Base-by-base conservation (phyloP, 1,140 invertebrate genomes). In the Tetramorium parvispinum region DNA sequence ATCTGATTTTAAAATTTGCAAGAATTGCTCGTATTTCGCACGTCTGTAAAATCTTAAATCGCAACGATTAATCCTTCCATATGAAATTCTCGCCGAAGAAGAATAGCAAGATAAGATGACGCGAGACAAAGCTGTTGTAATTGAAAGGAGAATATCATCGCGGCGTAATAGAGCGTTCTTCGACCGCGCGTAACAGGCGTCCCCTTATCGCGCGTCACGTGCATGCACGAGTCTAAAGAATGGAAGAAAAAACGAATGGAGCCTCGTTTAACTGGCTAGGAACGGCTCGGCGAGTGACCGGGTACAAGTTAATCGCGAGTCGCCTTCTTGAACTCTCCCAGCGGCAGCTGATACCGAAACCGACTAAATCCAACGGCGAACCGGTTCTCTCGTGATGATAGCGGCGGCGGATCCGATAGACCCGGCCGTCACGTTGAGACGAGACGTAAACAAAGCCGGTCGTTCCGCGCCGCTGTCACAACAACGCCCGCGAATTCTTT, bases 251-350 rank as follows among this genome's bases (percentile, higher is more conserved):
- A 27, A 3, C 81, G 87, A 11, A 70, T 57, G 27, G 21, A n/a
- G 51, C 59, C 49, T 61, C 49, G 43, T 85, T 79, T 88, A 88
- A 91, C 88, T 85, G 88, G 71, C 65, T 88, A 65, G 49, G 66
- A 76, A 89, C 61, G 21, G 55, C 63, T 79, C 53, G 76, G 65
- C 65, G 63, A 51, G n/a, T 65, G 88, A 88, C 68, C 59, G 46
- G n/a, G 65, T 63, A 68, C 51, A 49, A 79, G 79, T 85, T 90
- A 92, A 93, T 93, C 92, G 78, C 75, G 46, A 70, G 53, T 86
- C 91, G 92, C 88, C 92, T 92, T 93, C 79, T 93, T 94, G 92
- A 94, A 93, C 93, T 92, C 91, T 87, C 76, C 86, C 77, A 86
- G 85, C 75, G 81, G 79, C 66, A 91, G 88, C 70, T 85, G 93